Base-by-base conservation (phyloP, 30 jellyfish, hydroid and myxozoan species). In the Aurelia sp. region DNA sequence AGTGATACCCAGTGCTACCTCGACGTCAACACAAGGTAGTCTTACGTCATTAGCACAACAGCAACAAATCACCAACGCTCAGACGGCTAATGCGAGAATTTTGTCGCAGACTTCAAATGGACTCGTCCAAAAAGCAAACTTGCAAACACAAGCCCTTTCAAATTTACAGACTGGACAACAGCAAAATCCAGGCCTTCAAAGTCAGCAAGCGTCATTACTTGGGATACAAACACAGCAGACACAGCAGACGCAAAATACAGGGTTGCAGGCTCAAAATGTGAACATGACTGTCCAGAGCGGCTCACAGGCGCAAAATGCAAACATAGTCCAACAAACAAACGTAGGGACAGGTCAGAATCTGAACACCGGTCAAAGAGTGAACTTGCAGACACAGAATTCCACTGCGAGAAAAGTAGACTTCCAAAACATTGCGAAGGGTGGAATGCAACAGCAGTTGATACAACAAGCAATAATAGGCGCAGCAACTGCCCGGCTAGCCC, bases 391-490 rank as follows among this genome's bases (percentile, higher is more conserved):
- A 35, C 69, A 75, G 22, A 75, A 53, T 38, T 31, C 52, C 41
- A 55, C 44, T 0, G 41, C 62, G 4, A 38, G 41, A 64, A 64
- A 21, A 64, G 52, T 64, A 8, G 55, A 13, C 55, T 16, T 44
- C 8, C 55, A 44, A 8, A 44, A 8, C 9, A 44, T 44, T 44
- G 55, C 55, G 22, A 70, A 64, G 35, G 59, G 40, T 6, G 80
- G 61, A 47, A 67, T 13, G 55, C 76, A 60, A 41, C 81, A 60
- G 71, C 92, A 82, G 74, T 9, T 44, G 55, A 44, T 44, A 44
- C 55, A 44, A 44, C 92, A 82, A 19, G 87, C 72, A 21, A 1
- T 76, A 13, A 41, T 51, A 41, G 87, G 35, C 10, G 65, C 62
- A 5, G 20, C 44, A 22, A 61, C 59, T 24, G 61, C 74, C 2